Base-by-base conservation (phyloP, 2,113 vertebrate genomes). In the Ailurus styani region DNA sequence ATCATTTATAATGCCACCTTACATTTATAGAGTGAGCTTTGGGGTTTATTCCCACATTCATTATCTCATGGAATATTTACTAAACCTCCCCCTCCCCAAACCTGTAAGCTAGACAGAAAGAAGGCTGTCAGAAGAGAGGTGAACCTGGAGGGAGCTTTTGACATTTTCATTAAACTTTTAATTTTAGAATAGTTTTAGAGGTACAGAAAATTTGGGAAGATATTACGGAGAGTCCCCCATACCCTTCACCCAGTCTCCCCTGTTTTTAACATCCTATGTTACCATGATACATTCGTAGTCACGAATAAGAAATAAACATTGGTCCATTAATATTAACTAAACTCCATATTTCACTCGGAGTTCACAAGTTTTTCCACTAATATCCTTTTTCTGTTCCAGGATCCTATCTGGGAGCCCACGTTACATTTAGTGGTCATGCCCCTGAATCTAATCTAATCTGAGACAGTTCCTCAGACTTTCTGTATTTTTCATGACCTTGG, bases 181-280 rank as follows among this genome's bases (percentile, higher is more conserved):
- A 54, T 90, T 90, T 77, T 75, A 95, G 55, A 86, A 91, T 18
- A 88, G 9, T 64, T 82, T 96, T 75, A 86, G 72, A 57, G 81
- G 31, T 52, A 75, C 7, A 81, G 57, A 52, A 90, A 89, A 78
- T 52, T 27, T 64, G 29, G 34, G 37, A 78, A 87, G 7, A 45
- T 14, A 64, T 5, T 29, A 52, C n/a, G 75, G 70, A 47, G 47
- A 93, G 92, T 72, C 78, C 42, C 55, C 34, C 4, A 29, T n/a
- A 45, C 5, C 6, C 31, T 7, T 45, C 31, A n/a, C 4, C 21
- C 23, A 55, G 31, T 45, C 45, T 73, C 4, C 6, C 37, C 52
- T 62, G 3, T 62, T 90, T 86, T 82, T 55, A 86, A 89, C 20
- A 64, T 75, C 47, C 78, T 47, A 11, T n/a, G 6, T 34, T 34